Base-by-base conservation (phyloP, 2,888 invertebrate species). In the Lasiommata megera region DNA sequence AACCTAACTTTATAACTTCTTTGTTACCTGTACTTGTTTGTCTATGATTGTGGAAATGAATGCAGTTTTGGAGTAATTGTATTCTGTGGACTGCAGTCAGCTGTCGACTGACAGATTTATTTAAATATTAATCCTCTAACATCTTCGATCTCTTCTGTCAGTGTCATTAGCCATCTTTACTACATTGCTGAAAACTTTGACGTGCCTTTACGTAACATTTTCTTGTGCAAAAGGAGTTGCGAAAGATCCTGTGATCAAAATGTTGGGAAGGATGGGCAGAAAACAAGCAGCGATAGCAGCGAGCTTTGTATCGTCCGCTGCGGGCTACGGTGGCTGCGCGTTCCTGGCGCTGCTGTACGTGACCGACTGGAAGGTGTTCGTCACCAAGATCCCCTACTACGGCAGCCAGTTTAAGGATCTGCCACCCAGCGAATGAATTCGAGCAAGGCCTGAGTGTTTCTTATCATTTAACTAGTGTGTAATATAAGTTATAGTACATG, bases 311-410 rank as follows among this genome's bases (percentile, higher is more conserved):
- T 91, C 94, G 14, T 93, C 95, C 6, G 92, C 92, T 14, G 73
- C 82, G 0, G 88, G 90, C 0, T 97, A 93, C 75, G 96, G 96
- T 43, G 92, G 92, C 34, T 90, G 93, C 0, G 94, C 92, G n/a
- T 91, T 93, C 58, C 72, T 92, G 18, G 89, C 85, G 0, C 65
- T 95, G 8, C 81, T 94, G 1, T 97, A 95, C 80, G 92, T 94
- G 67, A 96, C 96, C 0, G 96, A 97, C 76, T 97, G 96, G 96
- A 95, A 93, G 81, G 76, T 92, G 50, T 85, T 96, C 63, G 90
- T 94, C 48, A 92, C 93, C 67, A 93, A 94, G 78, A 82, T 97
- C 64, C 97, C 97, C 17, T 95, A 92, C 83, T 96, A 96, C 82
- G 92, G 92, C 68, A 92, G 93, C 63, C 96, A 96, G 83, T 96